Conservation (phyloP, 2,797 vertebrate species). For the Peromyscus attwateri region DNA sequence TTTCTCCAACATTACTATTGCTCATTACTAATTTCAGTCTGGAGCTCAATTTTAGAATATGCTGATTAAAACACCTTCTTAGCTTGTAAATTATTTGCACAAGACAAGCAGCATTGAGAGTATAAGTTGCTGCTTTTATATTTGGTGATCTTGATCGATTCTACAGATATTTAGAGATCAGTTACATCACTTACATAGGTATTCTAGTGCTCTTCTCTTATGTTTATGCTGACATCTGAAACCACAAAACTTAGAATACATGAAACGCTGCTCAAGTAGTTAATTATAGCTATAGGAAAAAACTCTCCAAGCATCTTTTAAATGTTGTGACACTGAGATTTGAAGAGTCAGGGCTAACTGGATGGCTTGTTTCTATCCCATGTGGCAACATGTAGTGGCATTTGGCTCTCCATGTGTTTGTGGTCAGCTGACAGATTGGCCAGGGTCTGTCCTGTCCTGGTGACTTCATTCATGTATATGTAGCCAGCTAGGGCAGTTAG, state of each 20-base stretch:
- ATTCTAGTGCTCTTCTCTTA: not conserved
- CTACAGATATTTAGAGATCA: not conserved
- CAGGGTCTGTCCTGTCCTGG: not conserved
- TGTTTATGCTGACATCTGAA: not conserved
- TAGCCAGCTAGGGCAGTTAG: not conserved
- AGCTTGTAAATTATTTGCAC: not conserved
- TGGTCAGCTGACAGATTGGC: not conserved
- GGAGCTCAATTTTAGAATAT: not conserved
- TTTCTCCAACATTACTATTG: not conserved
- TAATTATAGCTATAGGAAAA: not conserved
- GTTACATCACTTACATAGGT: not conserved
- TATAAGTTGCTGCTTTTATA: not conserved
- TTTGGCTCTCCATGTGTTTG: not conserved
- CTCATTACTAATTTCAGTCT: not conserved
- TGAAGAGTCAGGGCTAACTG: not conserved
- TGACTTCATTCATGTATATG: not conserved
- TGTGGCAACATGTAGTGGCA: not conserved
- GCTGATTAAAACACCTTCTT: not conserved
- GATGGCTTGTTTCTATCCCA: not conserved
- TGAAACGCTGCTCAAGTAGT: not conserved
- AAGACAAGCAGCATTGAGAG: not conserved
- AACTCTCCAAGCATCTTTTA: not conserved
- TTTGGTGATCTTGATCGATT: not conserved
- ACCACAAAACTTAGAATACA: not conserved
- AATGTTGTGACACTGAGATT: not conserved